Percentiles rank a stretch among this genome's conserved stretches.
phyloP scores from a whole-genome alignment of 2,888 invertebrate species.

The Neoscelio sp. region DNA sequence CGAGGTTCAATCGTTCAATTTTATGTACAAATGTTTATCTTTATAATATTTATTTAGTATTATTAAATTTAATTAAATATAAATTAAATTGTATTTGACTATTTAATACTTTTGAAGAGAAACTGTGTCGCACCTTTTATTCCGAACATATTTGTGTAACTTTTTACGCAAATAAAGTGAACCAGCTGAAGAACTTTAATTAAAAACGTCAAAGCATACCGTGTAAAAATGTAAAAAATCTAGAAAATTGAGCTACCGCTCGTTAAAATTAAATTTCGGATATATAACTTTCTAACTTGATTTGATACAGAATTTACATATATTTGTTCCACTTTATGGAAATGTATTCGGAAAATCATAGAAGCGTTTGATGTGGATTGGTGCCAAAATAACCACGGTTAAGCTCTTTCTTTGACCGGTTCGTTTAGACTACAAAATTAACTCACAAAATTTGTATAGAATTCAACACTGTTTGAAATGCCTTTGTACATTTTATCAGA shows the following conservation, averaged over 20 bases:
- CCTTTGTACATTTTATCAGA: too few relatives aligned
- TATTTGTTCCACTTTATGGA: not conserved
- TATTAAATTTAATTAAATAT: too few relatives aligned
- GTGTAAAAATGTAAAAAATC: slow-evolving; percentile 41
- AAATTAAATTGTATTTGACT: too few relatives aligned
- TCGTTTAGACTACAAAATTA: not conserved
- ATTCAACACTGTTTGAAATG: too few relatives aligned
- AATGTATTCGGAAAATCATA: not conserved
- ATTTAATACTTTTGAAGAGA: too few relatives aligned
- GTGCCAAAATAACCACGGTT: slow-evolving; percentile 6
- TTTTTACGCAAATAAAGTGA: not conserved
- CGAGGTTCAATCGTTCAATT: too few relatives aligned
- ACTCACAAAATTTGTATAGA: not conserved
- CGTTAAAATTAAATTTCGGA: slow-evolving; percentile 32
- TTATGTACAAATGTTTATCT: too few relatives aligned
- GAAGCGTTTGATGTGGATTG: not conserved
- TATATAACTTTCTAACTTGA: not conserved
- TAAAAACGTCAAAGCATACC: slow-evolving; percentile 22
- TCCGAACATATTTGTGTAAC: not conserved
- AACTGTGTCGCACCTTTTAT: too few relatives aligned
- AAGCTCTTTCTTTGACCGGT: not conserved
- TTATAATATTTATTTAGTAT: too few relatives aligned
- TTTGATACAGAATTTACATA: not conserved
- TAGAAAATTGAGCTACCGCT: slow-evolving; percentile 12
- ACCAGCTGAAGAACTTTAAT: slow-evolving; percentile 32